Percentiles rank a stretch among this genome's conserved stretches.
phyloP scores from a whole-genome alignment of 1,140 invertebrate genomes.

The Philotrypesis tridentata region DNA sequence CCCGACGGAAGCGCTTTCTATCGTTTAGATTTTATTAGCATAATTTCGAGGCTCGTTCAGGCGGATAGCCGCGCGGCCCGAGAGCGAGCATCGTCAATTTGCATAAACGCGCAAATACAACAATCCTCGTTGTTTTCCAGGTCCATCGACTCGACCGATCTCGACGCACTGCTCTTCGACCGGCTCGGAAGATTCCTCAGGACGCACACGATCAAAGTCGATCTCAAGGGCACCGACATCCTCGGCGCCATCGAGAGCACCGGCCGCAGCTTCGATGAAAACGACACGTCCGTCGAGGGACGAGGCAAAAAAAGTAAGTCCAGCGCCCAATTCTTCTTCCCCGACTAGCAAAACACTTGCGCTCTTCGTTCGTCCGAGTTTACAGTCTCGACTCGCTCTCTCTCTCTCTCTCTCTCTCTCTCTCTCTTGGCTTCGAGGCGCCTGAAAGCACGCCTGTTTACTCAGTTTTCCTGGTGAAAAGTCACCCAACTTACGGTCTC shows the following conservation, averaged over 20 bases:
- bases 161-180: conserved; percentile 80
- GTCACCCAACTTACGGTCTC: too few species aligned
- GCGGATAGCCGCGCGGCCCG: not conserved
- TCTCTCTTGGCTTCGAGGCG: too few species aligned
- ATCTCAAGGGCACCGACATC: conserved; percentile 88
- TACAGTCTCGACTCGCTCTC: too few species aligned
- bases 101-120: not conserved
- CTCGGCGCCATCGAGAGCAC: conserved; percentile 84
- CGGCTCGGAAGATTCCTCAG: conserved; percentile 83
- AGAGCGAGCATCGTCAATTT: too few species aligned
- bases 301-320: conserved; percentile 84
- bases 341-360: too few species aligned
- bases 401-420: too few species aligned
- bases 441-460: too few species aligned
- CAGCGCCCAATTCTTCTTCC: too few species aligned
- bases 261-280: conserved; percentile 85
- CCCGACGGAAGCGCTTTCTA: too few species aligned
- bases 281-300: conserved; percentile 79
- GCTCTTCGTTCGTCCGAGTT: too few species aligned
- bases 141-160: conserved; percentile 75
- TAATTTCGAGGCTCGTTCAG: not conserved
- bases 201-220: conserved; percentile 86
- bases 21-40: not conserved
- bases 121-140: conserved; percentile 53
- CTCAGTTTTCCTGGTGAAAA: too few species aligned